Evolutionary conservation across 2,113 vertebrate genomes (phyloP).

Genomic region (Leucosticte australis): DNA sequence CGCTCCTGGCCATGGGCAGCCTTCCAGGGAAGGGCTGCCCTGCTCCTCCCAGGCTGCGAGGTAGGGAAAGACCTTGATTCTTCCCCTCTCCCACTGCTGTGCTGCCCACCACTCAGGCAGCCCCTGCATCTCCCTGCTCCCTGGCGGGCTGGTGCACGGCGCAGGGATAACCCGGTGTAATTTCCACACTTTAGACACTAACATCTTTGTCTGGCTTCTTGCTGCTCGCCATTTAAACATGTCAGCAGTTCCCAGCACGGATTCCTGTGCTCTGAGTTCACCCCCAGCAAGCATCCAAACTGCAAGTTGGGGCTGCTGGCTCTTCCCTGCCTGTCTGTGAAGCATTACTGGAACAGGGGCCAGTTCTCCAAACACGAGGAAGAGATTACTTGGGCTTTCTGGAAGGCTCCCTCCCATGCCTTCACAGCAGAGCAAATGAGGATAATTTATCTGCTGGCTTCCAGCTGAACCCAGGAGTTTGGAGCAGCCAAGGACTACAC

Average conservation of each 20-base stretch:
- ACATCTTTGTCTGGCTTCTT: conserved; percentile 21
- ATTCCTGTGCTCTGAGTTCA: conserved; percentile 48
- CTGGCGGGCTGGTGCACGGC: fast-evolving
- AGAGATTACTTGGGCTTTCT: conserved; percentile 56
- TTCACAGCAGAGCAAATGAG: conserved; percentile 29
- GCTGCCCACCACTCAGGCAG: fast-evolving
- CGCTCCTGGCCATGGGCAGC: background rate
- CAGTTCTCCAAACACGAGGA: conserved; percentile 2
- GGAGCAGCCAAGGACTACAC: background rate
- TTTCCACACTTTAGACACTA: background rate
- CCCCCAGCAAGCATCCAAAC: background rate
- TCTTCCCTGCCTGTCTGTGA: background rate
- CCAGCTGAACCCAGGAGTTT: conserved; percentile 2
- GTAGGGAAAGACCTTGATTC: background rate
- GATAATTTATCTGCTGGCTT: conserved; percentile 32
- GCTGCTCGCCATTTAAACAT: background rate
- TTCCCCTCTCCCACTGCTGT: background rate
- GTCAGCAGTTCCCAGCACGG: conserved; percentile 46
- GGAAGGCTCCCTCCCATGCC: conserved; percentile 29
- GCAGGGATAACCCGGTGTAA: fast-evolving
- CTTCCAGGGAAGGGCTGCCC: background rate
- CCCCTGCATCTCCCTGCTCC: background rate
- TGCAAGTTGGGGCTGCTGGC: conserved; percentile 23
- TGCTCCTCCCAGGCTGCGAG: background rate
- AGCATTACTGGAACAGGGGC: conserved; percentile 7